Conservation (phyloP, 2,113 vertebrate species). For the Mesitornis unicolor region DNA sequence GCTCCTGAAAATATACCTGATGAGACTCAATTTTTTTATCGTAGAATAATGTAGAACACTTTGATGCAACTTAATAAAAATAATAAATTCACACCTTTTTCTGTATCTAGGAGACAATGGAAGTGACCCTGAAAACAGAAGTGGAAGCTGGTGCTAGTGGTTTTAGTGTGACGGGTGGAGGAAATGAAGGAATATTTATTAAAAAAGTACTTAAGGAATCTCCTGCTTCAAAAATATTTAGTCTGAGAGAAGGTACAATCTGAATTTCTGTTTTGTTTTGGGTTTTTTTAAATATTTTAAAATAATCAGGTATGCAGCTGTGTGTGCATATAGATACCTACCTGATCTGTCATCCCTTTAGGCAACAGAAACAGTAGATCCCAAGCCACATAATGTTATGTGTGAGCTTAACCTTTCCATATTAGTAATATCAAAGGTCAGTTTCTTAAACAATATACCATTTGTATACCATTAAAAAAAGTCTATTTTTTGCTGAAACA, state of each 20-base stretch:
- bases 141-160: slow-evolving; percentile 85
- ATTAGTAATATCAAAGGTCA: not conserved
- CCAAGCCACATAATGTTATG: not conserved
- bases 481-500: not conserved
- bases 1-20: not conserved
- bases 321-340: not conserved
- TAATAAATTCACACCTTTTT: not conserved
- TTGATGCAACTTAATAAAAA: not conserved
- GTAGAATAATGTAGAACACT: not conserved
- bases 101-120: slow-evolving; percentile 62
- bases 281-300: not conserved
- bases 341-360: not conserved
- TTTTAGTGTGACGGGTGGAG: slow-evolving; percentile 87
- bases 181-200: slow-evolving; percentile 87
- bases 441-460: not conserved
- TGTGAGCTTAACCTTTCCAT: not conserved
- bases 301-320: not conserved
- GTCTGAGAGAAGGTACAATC: slow-evolving; percentile 87
- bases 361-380: not conserved
- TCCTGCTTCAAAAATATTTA: slow-evolving; percentile 85
- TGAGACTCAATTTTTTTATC: not conserved
- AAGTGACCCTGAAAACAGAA: slow-evolving; percentile 84
- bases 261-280: not conserved
- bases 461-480: not conserved
- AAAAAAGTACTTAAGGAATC: slow-evolving; percentile 88